A percentile compares a stretch with the other conserved stretches of the same genome.
Evolutionary conservation across 1,140 invertebrate species (phyloP).

Genomic region (Meloidogyne hapla): DNA sequence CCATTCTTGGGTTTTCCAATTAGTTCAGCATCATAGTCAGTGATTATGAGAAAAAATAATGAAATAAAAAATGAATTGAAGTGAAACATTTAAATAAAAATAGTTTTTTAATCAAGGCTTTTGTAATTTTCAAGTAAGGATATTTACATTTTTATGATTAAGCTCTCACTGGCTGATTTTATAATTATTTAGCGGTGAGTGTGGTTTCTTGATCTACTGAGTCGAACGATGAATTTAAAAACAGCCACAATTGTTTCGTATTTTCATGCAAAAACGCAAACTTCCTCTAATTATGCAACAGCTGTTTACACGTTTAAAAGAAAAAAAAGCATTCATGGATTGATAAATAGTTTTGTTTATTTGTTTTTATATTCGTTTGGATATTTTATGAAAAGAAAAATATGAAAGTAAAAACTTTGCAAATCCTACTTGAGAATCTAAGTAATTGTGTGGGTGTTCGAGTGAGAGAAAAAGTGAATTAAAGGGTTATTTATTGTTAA

Average conservation of each 20-base stretch:
- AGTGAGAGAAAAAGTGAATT: no score
- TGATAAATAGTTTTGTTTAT: neutral
- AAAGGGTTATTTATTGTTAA: no score
- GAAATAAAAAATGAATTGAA: neutral
- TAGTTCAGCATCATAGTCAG: neutral
- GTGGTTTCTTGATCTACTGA: neutral
- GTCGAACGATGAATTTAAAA: neutral
- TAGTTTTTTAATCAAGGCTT: no score
- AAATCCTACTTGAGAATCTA: no score
- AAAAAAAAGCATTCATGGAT: neutral
- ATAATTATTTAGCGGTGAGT: neutral
- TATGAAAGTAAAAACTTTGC: no score
- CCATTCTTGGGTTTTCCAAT: neutral
- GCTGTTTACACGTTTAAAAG: neutral
- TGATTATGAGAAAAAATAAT: neutral
- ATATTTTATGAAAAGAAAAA: neutral
- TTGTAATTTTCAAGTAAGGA: neutral
- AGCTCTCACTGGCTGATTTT: neutral
- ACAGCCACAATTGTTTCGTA: constrained; percentile 2
- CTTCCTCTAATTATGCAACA: neutral
- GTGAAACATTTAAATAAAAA: neutral
- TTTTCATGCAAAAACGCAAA: neutral
- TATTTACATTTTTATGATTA: neutral
- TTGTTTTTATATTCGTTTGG: neutral
- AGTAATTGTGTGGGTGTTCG: no score